These are phyloP conservation scores for Xestoiulus laeticollis DNA, from an alignment of 2,888 invertebrate species.

Conservation along the genomic window DNA sequence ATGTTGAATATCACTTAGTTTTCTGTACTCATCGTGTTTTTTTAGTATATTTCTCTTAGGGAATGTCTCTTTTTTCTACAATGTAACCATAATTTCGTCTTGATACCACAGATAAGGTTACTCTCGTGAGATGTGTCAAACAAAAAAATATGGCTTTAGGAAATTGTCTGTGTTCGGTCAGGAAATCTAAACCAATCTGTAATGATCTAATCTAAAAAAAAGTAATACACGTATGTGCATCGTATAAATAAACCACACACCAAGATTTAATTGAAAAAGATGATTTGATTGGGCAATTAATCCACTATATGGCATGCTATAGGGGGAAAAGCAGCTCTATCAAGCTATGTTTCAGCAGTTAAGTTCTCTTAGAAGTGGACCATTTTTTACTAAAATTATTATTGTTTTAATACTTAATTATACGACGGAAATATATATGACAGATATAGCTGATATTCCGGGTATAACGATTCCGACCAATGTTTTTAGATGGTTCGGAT, in stretches of 20 bases:
- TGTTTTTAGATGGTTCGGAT: too few species aligned
- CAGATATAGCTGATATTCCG: too few species aligned
- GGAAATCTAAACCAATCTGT: slow-evolving; percentile 28
- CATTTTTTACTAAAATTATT: not conserved
- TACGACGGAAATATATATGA: too few species aligned
- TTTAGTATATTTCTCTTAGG: not conserved
- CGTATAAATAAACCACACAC: slow-evolving; percentile 14
- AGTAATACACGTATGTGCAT: not conserved
- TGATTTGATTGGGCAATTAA: slow-evolving; percentile 10
- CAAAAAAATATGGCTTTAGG: slow-evolving; percentile 1
- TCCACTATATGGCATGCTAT: not conserved
- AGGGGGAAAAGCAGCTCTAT: not conserved
- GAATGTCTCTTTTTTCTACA: not conserved
- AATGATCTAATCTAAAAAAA: slow-evolving; percentile 31
- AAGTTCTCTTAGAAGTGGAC: not conserved
- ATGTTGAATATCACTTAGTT: not conserved
- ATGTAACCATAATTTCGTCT: not conserved
- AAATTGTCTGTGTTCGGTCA: slow-evolving; percentile 16
- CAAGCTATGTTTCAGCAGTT: not conserved
- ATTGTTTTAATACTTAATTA: too few species aligned
- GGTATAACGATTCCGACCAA: too few species aligned
- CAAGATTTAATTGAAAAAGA: slow-evolving; percentile 13
- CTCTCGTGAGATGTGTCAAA: not conserved
- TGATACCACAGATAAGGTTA: slow-evolving; percentile 17
- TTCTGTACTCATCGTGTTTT: not conserved